These are phyloP conservation scores for Ichneumon xanthorius DNA, from an alignment of 2,888 invertebrate species.

Conservation along the genomic window DNA sequence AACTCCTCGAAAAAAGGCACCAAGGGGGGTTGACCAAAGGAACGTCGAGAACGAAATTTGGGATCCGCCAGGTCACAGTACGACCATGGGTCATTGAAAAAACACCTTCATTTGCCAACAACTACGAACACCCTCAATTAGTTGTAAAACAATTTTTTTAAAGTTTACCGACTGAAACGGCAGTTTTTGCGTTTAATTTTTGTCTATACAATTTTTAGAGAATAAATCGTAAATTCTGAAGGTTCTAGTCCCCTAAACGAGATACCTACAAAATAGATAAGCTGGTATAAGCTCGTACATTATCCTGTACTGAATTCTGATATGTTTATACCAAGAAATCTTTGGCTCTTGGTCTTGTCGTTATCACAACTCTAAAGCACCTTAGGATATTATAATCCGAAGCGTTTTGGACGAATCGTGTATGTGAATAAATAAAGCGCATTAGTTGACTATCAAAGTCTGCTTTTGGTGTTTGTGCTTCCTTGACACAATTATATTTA, in stretches of 20 bases:
- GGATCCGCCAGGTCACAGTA: conserved; percentile 44
- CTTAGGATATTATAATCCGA: too few species aligned
- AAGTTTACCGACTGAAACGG: neutral
- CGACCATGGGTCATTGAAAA: conserved; percentile 8
- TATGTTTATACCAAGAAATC: neutral
- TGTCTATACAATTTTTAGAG: too few species aligned
- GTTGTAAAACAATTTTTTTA: too few species aligned
- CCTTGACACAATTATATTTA: too few species aligned
- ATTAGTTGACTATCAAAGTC: too few species aligned
- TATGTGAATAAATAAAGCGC: too few species aligned
- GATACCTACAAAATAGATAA: neutral
- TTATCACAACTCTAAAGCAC: too few species aligned
- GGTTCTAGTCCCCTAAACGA: neutral
- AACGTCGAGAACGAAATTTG: neutral
- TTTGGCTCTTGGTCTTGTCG: too few species aligned
- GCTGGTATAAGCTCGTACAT: neutral
- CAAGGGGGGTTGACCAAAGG: neutral
- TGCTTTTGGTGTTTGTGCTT: too few species aligned
- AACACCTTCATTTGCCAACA: neutral
- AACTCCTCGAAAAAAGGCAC: conserved; percentile 23
- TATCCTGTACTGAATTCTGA: neutral
- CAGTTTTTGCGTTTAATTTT: neutral
- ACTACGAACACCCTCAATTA: neutral
- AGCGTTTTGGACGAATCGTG: too few species aligned
- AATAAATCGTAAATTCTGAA: too few species aligned